Conservation (phyloP, 2,113 vertebrate species). For the Mixornis gularis region DNA sequence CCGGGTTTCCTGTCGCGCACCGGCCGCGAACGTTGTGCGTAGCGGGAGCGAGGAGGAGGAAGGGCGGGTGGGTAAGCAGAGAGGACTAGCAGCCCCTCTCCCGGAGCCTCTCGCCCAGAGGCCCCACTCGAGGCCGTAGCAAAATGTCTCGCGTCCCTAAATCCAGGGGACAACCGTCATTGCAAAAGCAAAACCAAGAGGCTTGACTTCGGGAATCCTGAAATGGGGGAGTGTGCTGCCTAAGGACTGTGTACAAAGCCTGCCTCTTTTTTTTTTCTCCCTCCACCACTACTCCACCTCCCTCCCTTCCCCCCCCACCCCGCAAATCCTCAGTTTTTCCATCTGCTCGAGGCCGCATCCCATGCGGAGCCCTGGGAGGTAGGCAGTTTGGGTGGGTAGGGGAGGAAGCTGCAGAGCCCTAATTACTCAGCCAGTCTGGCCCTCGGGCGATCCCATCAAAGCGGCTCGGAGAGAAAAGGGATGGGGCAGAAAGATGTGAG, state of each 20-base stretch:
- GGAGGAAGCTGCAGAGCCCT: background rate
- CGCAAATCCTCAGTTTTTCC: background rate
- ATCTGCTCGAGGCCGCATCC: background rate
- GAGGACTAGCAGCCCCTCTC: background rate
- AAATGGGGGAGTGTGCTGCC: background rate
- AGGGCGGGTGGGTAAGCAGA: fast-evolving
- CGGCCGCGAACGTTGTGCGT: fast-evolving
- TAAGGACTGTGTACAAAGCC: background rate
- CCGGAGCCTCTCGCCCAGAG: background rate
- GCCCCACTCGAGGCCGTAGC: background rate
- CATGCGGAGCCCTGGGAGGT: slow-evolving; percentile 26
- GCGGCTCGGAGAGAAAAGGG: background rate
- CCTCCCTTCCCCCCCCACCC: fast-evolving
- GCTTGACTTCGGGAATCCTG: background rate
- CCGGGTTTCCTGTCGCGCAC: fast-evolving
- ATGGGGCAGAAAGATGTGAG: background rate
- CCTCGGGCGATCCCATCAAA: slow-evolving; percentile 43
- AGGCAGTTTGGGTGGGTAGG: slow-evolving; percentile 26
- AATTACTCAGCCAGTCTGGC: slow-evolving; percentile 20
- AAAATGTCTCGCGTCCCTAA: background rate
- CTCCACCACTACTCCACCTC: background rate
- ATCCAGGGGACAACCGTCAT: background rate
- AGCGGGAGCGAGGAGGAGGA: fast-evolving
- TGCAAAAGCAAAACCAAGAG: background rate
- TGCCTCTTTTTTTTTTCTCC: background rate